A percentile compares a stretch with the other conserved stretches of the same genome.
Conservation (phyloP, 2,113 vertebrate species). For the Piaya cayana region DNA sequence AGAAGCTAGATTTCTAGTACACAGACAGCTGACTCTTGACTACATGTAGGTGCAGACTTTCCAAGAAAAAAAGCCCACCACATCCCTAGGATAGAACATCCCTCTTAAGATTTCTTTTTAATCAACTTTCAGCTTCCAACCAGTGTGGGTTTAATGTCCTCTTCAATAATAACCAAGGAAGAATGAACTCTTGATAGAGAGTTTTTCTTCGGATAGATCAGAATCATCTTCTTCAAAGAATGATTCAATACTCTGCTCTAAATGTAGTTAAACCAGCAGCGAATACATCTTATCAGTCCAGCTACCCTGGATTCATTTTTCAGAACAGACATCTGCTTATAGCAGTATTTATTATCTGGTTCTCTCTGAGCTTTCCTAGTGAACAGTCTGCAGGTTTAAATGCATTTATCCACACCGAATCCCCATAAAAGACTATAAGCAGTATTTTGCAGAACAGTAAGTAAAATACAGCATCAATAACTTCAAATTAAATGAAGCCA, state of each 20-base stretch:
- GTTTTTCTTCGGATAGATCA: not conserved
- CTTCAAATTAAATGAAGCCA: not conserved
- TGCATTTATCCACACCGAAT: not conserved
- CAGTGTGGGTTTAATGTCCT: not conserved
- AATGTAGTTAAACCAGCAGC: not conserved
- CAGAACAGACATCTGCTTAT: slow-evolving; percentile 11
- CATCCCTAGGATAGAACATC: not conserved
- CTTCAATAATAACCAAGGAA: not conserved
- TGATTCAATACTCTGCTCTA: not conserved
- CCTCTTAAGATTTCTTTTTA: not conserved
- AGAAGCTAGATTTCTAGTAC: not conserved
- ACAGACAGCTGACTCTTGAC: not conserved
- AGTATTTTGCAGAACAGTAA: not conserved
- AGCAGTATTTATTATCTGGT: not conserved
- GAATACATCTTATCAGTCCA: not conserved
- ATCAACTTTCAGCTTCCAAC: not conserved
- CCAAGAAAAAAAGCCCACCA: not conserved
- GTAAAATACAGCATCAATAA: not conserved
- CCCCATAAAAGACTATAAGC: not conserved
- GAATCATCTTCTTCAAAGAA: not conserved
- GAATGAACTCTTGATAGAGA: not conserved
- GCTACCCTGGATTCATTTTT: not conserved
- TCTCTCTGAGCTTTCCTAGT: not conserved
- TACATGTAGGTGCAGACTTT: not conserved
- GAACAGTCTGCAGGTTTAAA: not conserved